Conservation (phyloP, 1,140 invertebrate species). For the Manduca sexta region DNA sequence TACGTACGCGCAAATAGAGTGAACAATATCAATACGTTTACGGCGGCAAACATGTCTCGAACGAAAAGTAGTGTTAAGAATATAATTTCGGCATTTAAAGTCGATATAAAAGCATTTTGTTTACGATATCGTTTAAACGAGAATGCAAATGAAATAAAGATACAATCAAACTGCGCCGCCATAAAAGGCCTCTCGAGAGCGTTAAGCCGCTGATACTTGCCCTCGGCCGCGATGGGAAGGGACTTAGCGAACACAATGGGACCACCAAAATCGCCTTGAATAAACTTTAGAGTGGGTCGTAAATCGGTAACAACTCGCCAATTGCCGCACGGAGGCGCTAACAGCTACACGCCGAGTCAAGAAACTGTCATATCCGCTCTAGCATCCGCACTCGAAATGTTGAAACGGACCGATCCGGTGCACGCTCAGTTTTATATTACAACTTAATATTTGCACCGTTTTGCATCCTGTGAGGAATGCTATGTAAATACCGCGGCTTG, state of each 20-base stretch:
- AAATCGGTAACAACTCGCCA: slow-evolving; percentile 69
- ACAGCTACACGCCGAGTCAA: slow-evolving; percentile 31
- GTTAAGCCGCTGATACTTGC: slow-evolving; percentile 29
- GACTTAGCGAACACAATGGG: slow-evolving; percentile 62
- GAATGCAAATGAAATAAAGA: slow-evolving; percentile 57
- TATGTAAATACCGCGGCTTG: no score
- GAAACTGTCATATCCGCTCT: slow-evolving; percentile 60
- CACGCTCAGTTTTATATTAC: background rate
- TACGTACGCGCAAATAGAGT: background rate
- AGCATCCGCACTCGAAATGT: slow-evolving; percentile 64
- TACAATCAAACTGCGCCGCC: slow-evolving; percentile 50
- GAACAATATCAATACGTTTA: slow-evolving; percentile 1
- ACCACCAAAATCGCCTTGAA: slow-evolving; percentile 64
- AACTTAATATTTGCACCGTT: background rate
- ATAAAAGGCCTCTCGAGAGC: slow-evolving; percentile 52
- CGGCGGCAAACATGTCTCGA: slow-evolving; percentile 7
- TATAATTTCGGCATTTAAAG: slow-evolving; percentile 16
- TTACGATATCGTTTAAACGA: slow-evolving; percentile 23
- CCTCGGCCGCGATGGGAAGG: slow-evolving; percentile 38
- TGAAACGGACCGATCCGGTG: slow-evolving; percentile 18
- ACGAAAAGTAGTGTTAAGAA: slow-evolving; percentile 12
- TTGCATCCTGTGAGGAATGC: background rate
- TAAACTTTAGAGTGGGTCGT: slow-evolving; percentile 66
- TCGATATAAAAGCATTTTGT: slow-evolving; percentile 11
- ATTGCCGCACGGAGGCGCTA: slow-evolving; percentile 69